Evolutionary conservation across 2,113 vertebrate genomes (phyloP).

Genomic region (Puma concolor): DNA sequence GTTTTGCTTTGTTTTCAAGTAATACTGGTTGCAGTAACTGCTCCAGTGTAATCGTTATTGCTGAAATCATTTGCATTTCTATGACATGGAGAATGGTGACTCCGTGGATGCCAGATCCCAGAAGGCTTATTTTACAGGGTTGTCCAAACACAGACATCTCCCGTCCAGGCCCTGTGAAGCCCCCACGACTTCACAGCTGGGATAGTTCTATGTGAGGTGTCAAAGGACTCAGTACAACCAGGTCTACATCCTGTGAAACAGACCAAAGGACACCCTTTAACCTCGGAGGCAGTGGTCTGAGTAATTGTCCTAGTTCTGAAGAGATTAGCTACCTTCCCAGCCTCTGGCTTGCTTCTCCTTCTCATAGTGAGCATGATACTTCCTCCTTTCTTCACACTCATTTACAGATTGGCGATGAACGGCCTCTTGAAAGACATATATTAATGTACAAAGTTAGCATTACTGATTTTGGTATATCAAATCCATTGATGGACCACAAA

Average conservation of each 20-base stretch:
- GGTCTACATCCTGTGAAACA: slow-evolving; percentile 55
- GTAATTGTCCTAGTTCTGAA: background rate
- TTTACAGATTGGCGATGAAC: background rate
- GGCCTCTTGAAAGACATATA: background rate
- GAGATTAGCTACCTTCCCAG: background rate
- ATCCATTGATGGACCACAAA: background rate
- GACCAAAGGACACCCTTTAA: slow-evolving; percentile 22
- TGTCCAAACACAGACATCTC: background rate
- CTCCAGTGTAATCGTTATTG: background rate
- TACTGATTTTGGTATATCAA: background rate
- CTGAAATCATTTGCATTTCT: background rate
- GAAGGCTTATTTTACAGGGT: slow-evolving; percentile 13
- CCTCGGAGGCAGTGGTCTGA: background rate
- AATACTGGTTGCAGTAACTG: background rate
- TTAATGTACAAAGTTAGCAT: background rate
- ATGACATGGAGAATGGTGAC: background rate
- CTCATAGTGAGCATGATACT: background rate
- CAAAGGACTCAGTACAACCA: background rate
- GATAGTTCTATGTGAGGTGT: slow-evolving; percentile 7
- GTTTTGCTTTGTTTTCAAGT: background rate
- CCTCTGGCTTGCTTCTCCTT: background rate
- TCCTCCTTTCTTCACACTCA: background rate
- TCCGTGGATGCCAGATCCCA: background rate
- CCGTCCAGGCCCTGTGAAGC: background rate
- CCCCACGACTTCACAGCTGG: slow-evolving; percentile 45